Evolutionary conservation across 2,888 invertebrate species (phyloP).

Genomic region (Diloba caeruleocephala): DNA sequence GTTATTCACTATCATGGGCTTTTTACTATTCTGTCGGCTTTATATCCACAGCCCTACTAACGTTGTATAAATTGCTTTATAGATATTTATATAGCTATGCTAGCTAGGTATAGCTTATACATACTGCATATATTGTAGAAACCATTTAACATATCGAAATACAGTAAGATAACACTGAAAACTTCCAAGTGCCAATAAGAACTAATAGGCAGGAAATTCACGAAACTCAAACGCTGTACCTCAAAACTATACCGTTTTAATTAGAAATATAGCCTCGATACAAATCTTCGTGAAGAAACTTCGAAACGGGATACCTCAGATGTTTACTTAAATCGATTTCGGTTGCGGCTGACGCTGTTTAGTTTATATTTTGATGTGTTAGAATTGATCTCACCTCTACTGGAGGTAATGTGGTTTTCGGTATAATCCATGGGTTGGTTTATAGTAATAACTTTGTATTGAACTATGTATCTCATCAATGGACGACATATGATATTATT

Average conservation of each 20-base stretch:
- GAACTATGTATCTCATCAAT: no score
- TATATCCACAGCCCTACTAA: no score
- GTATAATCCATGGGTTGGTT: neutral
- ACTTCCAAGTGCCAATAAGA: constrained; percentile 32
- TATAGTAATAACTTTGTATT: no score
- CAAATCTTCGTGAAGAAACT: constrained; percentile 16
- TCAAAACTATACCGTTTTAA: constrained; percentile 31
- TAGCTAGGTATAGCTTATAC: no score
- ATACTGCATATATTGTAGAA: constrained; percentile 21
- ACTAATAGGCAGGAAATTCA: constrained; percentile 18
- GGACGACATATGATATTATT: no score
- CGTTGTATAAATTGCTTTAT: constrained; percentile 12
- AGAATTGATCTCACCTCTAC: neutral
- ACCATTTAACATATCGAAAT: constrained; percentile 1
- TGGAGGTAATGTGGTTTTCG: no score
- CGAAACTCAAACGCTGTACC: constrained; percentile 17
- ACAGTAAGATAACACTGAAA: constrained; percentile 24
- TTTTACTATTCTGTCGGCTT: no score
- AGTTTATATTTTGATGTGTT: constrained; percentile 3
- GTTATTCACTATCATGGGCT: no score
- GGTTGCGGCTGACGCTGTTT: neutral
- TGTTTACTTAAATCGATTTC: constrained; percentile 13
- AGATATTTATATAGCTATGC: no score
- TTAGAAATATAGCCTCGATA: constrained; percentile 39
- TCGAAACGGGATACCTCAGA: constrained; percentile 3